A percentile compares a stretch with the other conserved stretches of the same genome.
Conservation (phyloP, 1,140 invertebrate genomes). For the Trichomalopsis sarcophagae region DNA sequence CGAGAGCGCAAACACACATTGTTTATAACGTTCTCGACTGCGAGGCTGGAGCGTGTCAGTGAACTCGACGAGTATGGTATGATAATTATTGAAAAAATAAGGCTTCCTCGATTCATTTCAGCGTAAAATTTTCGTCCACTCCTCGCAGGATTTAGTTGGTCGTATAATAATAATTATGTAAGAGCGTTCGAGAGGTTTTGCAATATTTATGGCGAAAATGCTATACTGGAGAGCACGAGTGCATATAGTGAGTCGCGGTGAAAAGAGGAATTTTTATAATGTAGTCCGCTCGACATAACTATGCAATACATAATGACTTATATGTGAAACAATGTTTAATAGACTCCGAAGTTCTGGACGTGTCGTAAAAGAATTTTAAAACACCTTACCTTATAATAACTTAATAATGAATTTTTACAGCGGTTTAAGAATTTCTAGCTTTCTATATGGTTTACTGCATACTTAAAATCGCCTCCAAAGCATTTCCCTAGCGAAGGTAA, state of each 20-base stretch:
- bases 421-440: background rate
- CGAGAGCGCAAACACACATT: background rate
- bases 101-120: too few species aligned
- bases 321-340: background rate
- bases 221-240: background rate
- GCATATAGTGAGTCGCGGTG: background rate
- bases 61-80: background rate
- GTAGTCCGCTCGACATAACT: background rate
- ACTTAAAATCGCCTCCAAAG: too few species aligned
- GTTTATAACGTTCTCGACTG: background rate
- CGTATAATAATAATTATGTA: too few species aligned
- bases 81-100: background rate
- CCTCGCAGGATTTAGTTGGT: too few species aligned
- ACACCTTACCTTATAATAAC: constrained; percentile 4
- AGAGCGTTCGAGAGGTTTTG: background rate
- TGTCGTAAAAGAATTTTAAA: background rate
- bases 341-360: background rate
- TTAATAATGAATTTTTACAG: background rate
- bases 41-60: background rate
- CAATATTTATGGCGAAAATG: background rate
- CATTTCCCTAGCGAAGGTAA: too few species aligned
- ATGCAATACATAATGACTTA: background rate
- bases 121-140: too few species aligned
- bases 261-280: constrained; percentile 5
- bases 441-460: too few species aligned